Conservation (phyloP, 2,113 vertebrate genomes). For the Forbesichthys agassizii region DNA sequence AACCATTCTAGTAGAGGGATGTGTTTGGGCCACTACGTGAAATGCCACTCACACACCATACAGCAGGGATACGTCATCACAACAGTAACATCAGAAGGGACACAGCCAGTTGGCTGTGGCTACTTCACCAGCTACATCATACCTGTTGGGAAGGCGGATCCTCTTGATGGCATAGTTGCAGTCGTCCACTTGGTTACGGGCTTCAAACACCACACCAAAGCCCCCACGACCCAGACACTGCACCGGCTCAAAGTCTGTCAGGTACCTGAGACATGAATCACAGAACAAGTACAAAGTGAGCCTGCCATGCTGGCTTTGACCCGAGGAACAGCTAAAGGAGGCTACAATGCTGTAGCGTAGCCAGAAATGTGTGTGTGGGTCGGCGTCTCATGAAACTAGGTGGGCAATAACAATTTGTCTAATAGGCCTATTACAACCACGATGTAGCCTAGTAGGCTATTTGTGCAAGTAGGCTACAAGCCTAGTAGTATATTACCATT, state of each 20-base stretch:
- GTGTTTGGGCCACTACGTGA: background rate
- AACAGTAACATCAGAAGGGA: constrained; percentile 5
- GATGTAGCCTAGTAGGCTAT: no score
- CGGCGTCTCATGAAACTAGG: no score
- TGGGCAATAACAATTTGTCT: no score
- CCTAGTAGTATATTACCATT: no score
- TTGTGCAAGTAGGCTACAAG: no score
- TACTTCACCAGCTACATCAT: constrained; percentile 19
- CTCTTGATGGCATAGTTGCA: constrained; percentile 99
- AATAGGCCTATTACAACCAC: no score
- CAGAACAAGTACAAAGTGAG: background rate
- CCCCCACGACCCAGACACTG: constrained; percentile 96
- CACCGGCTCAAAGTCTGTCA: constrained; percentile 96
- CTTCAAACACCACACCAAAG: constrained; percentile 97
- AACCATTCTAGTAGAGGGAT: background rate
- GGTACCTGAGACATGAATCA: constrained; percentile 78
- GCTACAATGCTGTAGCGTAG: no score
- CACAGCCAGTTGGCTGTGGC: constrained; percentile 21
- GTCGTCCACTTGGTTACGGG: constrained; percentile 97
- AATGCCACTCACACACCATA: background rate
- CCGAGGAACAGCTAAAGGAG: no score
- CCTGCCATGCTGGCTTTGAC: no score
- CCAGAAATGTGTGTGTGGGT: no score
- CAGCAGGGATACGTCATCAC: background rate
- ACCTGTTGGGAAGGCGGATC: constrained; percentile 97